A percentile compares a stretch with the other conserved stretches of the same genome.
phyloP scores from a whole-genome alignment of 2,888 invertebrate species.

The Mimas tiliae region DNA sequence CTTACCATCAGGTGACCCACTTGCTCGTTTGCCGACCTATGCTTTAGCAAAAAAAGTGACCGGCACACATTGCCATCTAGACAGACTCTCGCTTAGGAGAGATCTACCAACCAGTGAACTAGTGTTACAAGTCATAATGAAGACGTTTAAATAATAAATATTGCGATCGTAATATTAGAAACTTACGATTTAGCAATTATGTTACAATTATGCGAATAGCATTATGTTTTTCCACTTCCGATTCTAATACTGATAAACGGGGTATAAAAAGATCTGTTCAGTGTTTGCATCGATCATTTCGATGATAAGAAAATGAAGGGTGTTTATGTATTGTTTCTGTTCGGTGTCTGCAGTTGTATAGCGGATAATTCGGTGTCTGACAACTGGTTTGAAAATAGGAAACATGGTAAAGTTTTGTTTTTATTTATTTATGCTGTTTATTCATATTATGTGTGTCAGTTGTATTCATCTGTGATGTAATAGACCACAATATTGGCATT shows the following conservation, averaged over 20 bases:
- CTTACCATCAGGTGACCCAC: no score
- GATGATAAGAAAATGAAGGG: background rate
- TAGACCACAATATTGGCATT: no score
- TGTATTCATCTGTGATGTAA: no score
- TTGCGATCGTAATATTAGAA: background rate
- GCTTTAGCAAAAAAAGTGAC: no score
- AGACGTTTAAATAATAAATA: background rate
- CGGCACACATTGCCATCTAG: no score
- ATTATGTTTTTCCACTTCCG: background rate
- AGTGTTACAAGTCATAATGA: no score
- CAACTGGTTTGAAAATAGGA: background rate
- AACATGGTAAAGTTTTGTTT: background rate
- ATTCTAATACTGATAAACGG: background rate
- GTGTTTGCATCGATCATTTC: background rate
- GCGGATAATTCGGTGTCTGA: background rate
- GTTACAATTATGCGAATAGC: background rate
- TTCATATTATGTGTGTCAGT: background rate
- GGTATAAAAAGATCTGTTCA: background rate
- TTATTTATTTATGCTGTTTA: background rate
- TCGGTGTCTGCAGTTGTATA: conserved; percentile 1
- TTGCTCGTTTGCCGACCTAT: no score
- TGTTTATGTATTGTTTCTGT: background rate
- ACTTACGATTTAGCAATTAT: background rate
- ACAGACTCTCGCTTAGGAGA: no score
- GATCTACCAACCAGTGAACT: no score